phyloP scores from a whole-genome alignment of 2,113 vertebrate genomes.

The Nothobranchius furzeri region DNA sequence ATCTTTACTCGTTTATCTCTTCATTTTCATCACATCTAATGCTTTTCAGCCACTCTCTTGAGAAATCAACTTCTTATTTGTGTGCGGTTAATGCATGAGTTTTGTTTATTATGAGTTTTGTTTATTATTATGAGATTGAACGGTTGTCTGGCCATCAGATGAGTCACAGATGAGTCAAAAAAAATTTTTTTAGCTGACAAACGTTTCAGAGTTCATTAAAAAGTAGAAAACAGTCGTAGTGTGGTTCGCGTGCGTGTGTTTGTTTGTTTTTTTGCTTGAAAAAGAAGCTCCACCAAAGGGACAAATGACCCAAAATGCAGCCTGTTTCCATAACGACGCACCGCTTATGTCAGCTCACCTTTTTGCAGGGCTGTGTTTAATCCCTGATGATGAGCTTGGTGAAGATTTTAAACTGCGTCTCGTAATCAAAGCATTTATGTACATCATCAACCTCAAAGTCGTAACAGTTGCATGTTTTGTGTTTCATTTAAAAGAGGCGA shows the following conservation, averaged over 20 bases:
- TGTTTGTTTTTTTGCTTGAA: neutral
- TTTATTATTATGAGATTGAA: no score
- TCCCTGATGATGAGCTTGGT: neutral
- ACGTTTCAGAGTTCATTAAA: no score
- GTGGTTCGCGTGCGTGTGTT: neutral
- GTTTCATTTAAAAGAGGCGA: slow-evolving; percentile 1
- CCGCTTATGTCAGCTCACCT: slow-evolving; percentile 19
- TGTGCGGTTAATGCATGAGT: neutral
- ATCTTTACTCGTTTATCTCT: slow-evolving; percentile 37
- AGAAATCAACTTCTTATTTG: neutral
- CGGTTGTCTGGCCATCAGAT: no score
- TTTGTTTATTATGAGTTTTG: no score
- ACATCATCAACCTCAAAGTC: neutral
- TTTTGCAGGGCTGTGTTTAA: slow-evolving; percentile 14
- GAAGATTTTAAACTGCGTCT: slow-evolving; percentile 6
- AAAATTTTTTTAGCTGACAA: no score
- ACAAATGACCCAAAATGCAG: slow-evolving; percentile 2
- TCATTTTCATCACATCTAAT: slow-evolving; percentile 20
- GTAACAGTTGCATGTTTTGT: neutral
- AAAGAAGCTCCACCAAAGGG: slow-evolving; percentile 3
- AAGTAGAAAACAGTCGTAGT: no score
- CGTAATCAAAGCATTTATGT: neutral
- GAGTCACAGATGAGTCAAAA: no score
- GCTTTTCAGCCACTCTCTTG: neutral
- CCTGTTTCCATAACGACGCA: slow-evolving; percentile 55